Base-by-base conservation (phyloP, 2,797 vertebrate species). In the Crax fasciolata region DNA sequence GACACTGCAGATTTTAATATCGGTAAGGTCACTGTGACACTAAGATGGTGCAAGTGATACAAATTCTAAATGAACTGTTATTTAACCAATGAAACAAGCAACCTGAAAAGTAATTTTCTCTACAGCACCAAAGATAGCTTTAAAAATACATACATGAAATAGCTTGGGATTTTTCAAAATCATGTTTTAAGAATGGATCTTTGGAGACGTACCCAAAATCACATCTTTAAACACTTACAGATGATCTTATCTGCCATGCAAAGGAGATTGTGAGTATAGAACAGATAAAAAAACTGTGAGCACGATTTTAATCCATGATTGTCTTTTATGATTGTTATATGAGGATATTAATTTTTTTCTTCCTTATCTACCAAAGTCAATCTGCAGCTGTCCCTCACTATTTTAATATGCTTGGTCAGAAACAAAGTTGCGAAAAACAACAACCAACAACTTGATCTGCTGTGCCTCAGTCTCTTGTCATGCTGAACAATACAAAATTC, bases 1-100 rank as follows among this genome's bases (percentile, higher is more conserved):
- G 70, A 88, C 66, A 84, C 24, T 82, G 27, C 66, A 66, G 32
- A 43, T 91, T 93, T 89, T 92, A 27, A 68, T 83, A 85, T 2
- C 9, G 1, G 15, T 74, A 89, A 85, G 57, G 70, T 91, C 70
- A 84, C 54, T 67, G 46, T 81, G 83, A 91, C 70, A 76, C n/a
- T 41, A 44, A 68, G 62, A 89, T 78, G 25, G 74, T 28, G 14
- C 25, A 62, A 85, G n/a, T n/a, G 15, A 75, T 87, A 78, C 1
- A 90, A 77, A 77, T 11, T 13, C 14, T 38, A 84, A 86, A 87
- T 48, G 28, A 94, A 81, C 32, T 62, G 24, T 52, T 71, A 43
- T 15, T 66, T 76, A 55, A 16, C 27, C 39, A 90, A 20, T 23
- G 13, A 92, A 80, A 58, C 20, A 72, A 67, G 43, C 13, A 80